Evolutionary conservation across 2,113 vertebrate species (phyloP), one percentile per base, ranked within the genome.

Genomic region (Dascyllus trimaculatus): DNA sequence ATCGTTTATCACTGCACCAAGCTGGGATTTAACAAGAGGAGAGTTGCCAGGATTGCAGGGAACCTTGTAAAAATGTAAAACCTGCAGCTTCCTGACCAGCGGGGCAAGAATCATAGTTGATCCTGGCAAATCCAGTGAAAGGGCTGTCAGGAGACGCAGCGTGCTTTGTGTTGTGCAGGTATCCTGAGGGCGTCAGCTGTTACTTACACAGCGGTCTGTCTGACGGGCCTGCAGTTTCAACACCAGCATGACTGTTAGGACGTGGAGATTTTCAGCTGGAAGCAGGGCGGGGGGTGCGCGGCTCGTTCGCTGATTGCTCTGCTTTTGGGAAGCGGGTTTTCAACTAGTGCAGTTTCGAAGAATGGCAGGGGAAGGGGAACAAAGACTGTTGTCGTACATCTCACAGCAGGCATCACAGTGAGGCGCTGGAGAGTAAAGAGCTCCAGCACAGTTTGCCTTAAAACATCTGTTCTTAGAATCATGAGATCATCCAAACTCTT

Each of bases 181-280:
- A 19, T 69, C 48, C 61, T 18, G 67, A 68, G 48, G 51, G 51
- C 13, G 40, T 68, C 62, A 19, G 48, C 40, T 68, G 62, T 35
- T 64, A 59, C 1, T 56, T 61, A 59, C 45, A 56, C 45, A 71
- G 64, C 54, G 46, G 56, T 54, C 58, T 14, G 54, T 56, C 64
- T 76, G 67, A 73, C 69, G 21, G 76, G 43, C 46, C 59, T 40
- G 13, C 17, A 53, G 40, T 29, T 73, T 73, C 32, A 62, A 48
- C 54, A 8, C 45, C 9, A 59, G 15, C 59, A 13, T 15, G 38
- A 21, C 48, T 59, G 56, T 57, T 32, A 29, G 46, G 57, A 53
- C 25, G 9, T 26, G 48, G 51, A 69, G 40, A 64, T 11, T 58
- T 74, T 46, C 18, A 38, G 18, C 4, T 63, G 24, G 24, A 64